Evolutionary conservation across 2,113 vertebrate genomes (phyloP).

Genomic region (Rynchops niger): DNA sequence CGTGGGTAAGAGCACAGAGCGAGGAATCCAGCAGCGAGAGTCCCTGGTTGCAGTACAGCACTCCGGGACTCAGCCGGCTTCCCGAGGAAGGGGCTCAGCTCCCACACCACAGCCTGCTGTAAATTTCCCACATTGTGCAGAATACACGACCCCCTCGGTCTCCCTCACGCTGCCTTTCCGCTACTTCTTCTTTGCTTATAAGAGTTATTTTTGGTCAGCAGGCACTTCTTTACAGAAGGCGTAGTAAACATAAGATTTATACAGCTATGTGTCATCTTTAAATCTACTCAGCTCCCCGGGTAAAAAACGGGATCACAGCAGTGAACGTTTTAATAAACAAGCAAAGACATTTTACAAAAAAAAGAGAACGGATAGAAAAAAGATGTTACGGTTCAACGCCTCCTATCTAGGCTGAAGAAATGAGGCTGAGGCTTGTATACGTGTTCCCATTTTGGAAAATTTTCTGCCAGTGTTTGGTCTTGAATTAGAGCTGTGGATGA

Average conservation of each 20-base stretch:
- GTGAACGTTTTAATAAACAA: constrained; percentile 63
- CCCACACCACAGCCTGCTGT: not conserved
- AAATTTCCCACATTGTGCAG: not conserved
- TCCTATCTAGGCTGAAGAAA: not conserved
- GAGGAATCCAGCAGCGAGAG: not conserved
- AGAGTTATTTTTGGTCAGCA: constrained; percentile 33
- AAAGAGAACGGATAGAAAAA: not conserved
- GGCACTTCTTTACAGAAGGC: not conserved
- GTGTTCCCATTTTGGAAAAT: not conserved
- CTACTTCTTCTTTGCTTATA: not conserved
- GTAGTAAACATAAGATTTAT: constrained; percentile 29
- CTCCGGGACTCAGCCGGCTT: not conserved
- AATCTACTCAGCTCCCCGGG: not conserved
- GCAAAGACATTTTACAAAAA: not conserved
- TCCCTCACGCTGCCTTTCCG: not conserved
- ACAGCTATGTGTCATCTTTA: constrained; percentile 36
- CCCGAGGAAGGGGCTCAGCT: not conserved
- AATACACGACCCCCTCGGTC: not conserved
- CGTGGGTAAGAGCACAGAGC: not conserved
- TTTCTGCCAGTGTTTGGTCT: constrained; percentile 2
- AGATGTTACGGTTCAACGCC: not conserved
- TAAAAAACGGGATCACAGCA: constrained; percentile 47
- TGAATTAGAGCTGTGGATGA: not conserved
- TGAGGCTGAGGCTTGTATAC: not conserved
- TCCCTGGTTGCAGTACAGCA: not conserved